phyloP scores from a whole-genome alignment of 2,113 vertebrate genomes.

The Aptenodytes patagonicus region DNA sequence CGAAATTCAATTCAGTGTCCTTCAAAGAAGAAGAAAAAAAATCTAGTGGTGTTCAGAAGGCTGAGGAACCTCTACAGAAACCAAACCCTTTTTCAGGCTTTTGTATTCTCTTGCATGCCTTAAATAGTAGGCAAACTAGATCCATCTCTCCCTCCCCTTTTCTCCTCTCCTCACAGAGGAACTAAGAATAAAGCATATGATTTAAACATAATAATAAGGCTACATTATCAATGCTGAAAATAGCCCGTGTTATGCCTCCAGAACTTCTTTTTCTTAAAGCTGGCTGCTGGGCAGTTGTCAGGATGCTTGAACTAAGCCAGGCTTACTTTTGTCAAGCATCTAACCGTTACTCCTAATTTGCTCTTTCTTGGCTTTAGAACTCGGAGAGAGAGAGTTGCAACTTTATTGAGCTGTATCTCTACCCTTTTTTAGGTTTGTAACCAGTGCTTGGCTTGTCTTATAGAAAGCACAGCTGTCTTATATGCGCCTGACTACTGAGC shows the following conservation, averaged over 20 bases:
- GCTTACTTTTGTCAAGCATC: not conserved
- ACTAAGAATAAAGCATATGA: not conserved
- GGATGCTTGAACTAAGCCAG: not conserved
- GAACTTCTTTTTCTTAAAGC: not conserved
- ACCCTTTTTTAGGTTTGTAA: not conserved
- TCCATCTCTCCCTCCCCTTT: not conserved
- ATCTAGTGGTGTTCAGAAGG: not conserved
- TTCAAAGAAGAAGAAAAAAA: not conserved
- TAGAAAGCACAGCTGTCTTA: not conserved
- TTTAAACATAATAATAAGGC: not conserved
- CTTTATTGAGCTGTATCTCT: not conserved
- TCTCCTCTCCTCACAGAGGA: not conserved
- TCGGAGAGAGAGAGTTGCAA: not conserved
- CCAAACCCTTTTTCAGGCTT: not conserved
- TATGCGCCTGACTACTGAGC: not conserved
- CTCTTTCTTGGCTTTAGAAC: not conserved
- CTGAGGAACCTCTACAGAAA: not conserved
- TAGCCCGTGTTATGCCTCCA: not conserved
- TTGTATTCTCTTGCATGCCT: not conserved
- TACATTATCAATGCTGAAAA: not conserved
- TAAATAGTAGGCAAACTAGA: not conserved
- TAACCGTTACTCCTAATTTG: not conserved
- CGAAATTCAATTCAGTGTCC: not conserved
- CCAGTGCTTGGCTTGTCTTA: not conserved
- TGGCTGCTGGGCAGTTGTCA: not conserved